phyloP scores from a whole-genome alignment of 2,888 invertebrate genomes.

The Himalopsyche japonica region DNA sequence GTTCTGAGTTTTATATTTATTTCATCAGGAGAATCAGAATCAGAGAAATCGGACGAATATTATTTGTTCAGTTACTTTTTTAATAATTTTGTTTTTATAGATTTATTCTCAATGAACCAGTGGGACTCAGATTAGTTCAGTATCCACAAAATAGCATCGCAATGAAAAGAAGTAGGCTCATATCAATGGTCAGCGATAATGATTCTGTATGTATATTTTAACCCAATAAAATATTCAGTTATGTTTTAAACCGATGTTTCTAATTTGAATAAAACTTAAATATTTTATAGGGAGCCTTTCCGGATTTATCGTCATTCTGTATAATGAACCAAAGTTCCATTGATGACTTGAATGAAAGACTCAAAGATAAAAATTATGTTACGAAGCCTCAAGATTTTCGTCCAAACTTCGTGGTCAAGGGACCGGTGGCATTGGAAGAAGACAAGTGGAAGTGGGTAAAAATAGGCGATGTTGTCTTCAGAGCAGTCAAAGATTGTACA shows the following conservation, averaged over 20 bases:
- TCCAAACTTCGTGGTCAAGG: constrained; percentile 69
- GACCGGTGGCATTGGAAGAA: constrained; percentile 64
- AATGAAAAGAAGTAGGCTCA: constrained; percentile 17
- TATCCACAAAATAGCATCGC: constrained; percentile 51
- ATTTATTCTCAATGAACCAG: constrained; percentile 55
- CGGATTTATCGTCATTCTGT: constrained; percentile 70
- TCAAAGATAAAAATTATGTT: constrained; percentile 49
- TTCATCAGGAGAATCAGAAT: too few relatives aligned
- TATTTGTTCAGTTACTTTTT: too few relatives aligned
- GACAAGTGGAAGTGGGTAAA: constrained; percentile 73
- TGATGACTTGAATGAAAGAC: constrained; percentile 65
- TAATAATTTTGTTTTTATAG: constrained; percentile 46
- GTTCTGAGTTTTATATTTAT: too few relatives aligned
- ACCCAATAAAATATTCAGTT: neutral
- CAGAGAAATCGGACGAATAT: too few relatives aligned
- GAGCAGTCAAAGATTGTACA: constrained; percentile 67
- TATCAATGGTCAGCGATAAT: constrained; percentile 46
- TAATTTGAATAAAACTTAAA: neutral
- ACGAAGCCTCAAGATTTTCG: constrained; percentile 65
- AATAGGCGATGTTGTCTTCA: constrained; percentile 67
- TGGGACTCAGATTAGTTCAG: constrained; percentile 62
- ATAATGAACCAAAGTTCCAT: constrained; percentile 70
- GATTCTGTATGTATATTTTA: constrained; percentile 49
- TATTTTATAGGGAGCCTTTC: constrained; percentile 61
- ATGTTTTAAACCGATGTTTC: neutral